A percentile compares a stretch with the other conserved stretches of the same genome.
Evolutionary conservation across 2,888 invertebrate species (phyloP).

Genomic region (Xanthorhoe designata): DNA sequence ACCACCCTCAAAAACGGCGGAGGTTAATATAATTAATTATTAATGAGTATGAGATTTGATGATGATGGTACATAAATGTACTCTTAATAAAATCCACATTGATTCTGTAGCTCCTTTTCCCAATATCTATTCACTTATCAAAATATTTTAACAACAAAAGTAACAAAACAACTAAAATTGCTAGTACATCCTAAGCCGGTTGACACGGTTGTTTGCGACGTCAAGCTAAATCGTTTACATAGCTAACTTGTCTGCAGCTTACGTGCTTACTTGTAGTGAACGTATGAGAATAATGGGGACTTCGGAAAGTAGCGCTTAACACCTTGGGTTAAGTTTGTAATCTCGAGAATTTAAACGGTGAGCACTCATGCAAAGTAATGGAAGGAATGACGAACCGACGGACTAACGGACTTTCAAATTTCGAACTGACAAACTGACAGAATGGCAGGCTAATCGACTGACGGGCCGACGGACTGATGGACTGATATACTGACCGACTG

Average conservation of each 20-base stretch:
- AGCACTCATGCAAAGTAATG: neutral
- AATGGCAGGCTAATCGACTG: neutral
- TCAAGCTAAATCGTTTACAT: conserved; percentile 37
- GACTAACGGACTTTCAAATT: neutral
- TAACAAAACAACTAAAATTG: neutral
- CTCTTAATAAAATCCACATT: too few species aligned
- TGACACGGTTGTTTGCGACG: conserved; percentile 34
- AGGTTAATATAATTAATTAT: too few species aligned
- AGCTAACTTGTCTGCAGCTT: conserved; percentile 14
- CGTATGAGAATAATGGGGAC: neutral
- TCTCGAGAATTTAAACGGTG: neutral
- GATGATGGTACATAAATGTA: too few species aligned
- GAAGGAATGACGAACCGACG: neutral
- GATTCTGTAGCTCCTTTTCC: too few species aligned
- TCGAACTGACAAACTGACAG: neutral
- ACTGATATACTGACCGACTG: too few species aligned
- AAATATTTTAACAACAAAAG: neutral
- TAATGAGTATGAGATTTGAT: too few species aligned
- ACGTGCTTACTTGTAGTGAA: conserved; percentile 3
- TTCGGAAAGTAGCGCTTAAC: neutral
- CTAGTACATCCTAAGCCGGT: conserved; percentile 5
- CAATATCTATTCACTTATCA: too few species aligned
- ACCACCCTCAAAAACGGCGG: too few species aligned
- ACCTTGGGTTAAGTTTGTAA: neutral
- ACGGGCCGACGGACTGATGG: too few species aligned